Evolutionary conservation across 2,888 invertebrate genomes (phyloP).

Genomic region (Cryptocephalus moraei): DNA sequence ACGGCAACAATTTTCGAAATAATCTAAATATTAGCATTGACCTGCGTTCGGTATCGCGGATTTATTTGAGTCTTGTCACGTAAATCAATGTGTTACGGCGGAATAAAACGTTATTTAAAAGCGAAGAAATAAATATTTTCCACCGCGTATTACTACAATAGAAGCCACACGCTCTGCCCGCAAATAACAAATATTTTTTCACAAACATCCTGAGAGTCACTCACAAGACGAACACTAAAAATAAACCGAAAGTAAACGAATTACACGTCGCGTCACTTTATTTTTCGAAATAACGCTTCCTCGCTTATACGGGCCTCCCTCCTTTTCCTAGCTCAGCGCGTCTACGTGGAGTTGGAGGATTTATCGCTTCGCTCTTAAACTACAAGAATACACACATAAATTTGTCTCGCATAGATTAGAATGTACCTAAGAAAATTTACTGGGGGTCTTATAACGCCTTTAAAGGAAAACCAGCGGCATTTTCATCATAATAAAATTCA

Average conservation of each 20-base stretch:
- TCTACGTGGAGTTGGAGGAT: conserved; percentile 10
- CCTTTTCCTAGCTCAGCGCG: no score
- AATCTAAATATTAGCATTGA: no score
- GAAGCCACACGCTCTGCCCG: no score
- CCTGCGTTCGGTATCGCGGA: not conserved
- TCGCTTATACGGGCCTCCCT: no score
- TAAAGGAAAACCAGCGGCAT: conserved; percentile 16
- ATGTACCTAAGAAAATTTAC: conserved; percentile 31
- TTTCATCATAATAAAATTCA: conserved; percentile 13
- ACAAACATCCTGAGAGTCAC: no score
- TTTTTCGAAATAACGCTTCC: no score
- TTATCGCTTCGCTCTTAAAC: conserved; percentile 25
- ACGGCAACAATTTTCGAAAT: no score
- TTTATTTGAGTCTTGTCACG: conserved; percentile 22
- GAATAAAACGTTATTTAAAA: conserved; percentile 17
- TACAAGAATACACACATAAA: conserved; percentile 27
- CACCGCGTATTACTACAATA: no score
- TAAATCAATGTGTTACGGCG: conserved; percentile 21
- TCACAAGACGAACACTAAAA: no score
- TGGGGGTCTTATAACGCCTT: conserved; percentile 21
- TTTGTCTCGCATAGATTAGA: conserved; percentile 30
- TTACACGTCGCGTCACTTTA: no score
- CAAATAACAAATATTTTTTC: no score
- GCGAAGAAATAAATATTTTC: conserved; percentile 15
- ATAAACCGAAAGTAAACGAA: no score